Conservation (phyloP, 30 jellyfish, hydroid and myxozoan species). For the Turritopsis dohrnii region DNA sequence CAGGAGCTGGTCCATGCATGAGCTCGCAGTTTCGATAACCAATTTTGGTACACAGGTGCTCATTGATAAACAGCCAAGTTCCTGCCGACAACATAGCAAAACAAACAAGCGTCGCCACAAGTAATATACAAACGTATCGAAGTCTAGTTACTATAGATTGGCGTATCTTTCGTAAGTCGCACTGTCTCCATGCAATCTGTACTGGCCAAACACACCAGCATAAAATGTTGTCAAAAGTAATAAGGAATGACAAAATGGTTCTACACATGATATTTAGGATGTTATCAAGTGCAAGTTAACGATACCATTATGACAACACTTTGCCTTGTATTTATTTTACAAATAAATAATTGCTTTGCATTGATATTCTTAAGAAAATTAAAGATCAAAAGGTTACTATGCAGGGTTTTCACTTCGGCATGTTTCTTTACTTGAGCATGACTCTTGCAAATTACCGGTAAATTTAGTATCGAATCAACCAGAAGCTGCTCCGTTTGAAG, state of each 20-base stretch:
- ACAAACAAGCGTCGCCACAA: conserved; percentile 33
- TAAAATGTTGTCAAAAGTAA: background rate
- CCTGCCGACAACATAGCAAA: conserved; percentile 50
- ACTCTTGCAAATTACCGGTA: background rate
- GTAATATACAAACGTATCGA: conserved; percentile 21
- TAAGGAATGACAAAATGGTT: background rate
- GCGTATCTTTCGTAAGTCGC: conserved; percentile 37
- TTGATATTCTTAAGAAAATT: background rate
- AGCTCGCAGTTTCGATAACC: conserved; percentile 60
- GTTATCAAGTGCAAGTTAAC: background rate
- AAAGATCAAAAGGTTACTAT: conserved; percentile 2
- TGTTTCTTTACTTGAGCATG: background rate
- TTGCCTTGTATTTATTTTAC: background rate
- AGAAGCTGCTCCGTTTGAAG: too few relatives aligned
- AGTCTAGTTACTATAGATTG: conserved; percentile 60
- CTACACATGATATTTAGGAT: background rate
- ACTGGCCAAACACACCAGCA: conserved; percentile 65
- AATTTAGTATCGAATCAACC: too few relatives aligned
- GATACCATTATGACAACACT: background rate
- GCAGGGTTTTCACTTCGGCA: background rate
- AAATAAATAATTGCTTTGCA: background rate
- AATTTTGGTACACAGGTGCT: conserved; percentile 42
- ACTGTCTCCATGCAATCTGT: conserved; percentile 39
- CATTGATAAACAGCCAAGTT: conserved; percentile 29
- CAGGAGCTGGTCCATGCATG: conserved; percentile 94